Evolutionary conservation across 2,113 vertebrate genomes (phyloP).

Genomic region (Myrmophylax atrothorax): DNA sequence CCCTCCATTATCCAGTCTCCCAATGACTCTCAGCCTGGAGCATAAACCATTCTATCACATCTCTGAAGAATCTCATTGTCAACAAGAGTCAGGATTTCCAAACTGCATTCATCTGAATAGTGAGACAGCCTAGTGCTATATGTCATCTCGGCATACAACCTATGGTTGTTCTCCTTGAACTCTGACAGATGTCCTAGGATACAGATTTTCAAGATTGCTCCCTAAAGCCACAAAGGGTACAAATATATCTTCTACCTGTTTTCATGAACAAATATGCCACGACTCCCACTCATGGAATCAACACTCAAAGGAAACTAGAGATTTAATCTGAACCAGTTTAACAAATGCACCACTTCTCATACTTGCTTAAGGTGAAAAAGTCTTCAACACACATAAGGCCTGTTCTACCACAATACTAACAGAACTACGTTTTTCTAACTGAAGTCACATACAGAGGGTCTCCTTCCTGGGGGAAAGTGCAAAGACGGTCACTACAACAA

Average conservation of each 20-base stretch:
- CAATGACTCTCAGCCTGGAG: not conserved
- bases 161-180: not conserved
- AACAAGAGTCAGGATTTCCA: not conserved
- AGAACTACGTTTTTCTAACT: not conserved
- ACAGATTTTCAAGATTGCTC: not conserved
- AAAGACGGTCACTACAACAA: not conserved
- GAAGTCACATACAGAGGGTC: not conserved
- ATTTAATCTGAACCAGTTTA: not conserved
- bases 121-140: not conserved
- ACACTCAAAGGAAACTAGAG: not conserved
- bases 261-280: not conserved
- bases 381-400: accelerated
- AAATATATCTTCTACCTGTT: not conserved
- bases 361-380: not conserved
- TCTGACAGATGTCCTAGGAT: not conserved
- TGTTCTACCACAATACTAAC: not conserved
- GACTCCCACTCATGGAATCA: not conserved
- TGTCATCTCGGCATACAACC: not conserved
- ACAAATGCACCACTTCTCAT: not conserved
- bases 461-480: not conserved
- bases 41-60: not conserved
- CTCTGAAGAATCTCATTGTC: not conserved
- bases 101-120: not conserved
- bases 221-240: not conserved
- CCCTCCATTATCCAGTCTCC: not conserved